Conservation (phyloP, 2,888 invertebrate genomes). For the Andricus curvator region DNA sequence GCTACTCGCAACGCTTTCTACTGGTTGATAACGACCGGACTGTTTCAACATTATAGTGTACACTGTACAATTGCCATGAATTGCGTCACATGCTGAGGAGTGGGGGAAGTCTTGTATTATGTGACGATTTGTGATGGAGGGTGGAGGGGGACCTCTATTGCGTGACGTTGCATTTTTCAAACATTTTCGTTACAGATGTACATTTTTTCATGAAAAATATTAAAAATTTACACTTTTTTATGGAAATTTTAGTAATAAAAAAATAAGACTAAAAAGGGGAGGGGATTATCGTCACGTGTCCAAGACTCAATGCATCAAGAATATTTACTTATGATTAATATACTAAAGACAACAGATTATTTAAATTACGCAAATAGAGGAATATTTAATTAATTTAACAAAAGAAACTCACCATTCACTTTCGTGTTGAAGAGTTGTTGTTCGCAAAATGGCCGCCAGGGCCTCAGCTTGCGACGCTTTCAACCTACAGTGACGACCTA, state of each 20-base stretch:
- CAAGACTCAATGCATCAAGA: not conserved
- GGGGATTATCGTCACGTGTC: not conserved
- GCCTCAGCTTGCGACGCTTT: not conserved
- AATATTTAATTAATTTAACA: not conserved
- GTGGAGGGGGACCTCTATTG: not conserved
- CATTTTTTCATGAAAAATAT: too few species aligned
- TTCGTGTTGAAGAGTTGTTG: not conserved
- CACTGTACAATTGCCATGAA: too few species aligned
- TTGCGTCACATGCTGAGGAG: too few species aligned
- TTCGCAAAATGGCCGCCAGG: not conserved
- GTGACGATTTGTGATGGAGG: not conserved
- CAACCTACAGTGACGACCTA: not conserved
- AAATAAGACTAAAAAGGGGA: too few species aligned
- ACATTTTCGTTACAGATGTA: not conserved
- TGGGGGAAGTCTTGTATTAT: not conserved
- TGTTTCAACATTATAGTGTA: too few species aligned
- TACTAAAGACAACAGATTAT: not conserved
- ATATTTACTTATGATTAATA: constrained; percentile 2
- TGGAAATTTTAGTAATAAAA: too few species aligned
- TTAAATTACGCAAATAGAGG: not conserved
- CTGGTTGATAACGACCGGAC: not conserved
- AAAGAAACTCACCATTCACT: not conserved
- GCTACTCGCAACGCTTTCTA: not conserved
- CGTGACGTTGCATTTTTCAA: not conserved
- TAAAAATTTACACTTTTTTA: too few species aligned